Conservation (phyloP, 2,113 vertebrate genomes). For the Lamprologus lemairii region DNA sequence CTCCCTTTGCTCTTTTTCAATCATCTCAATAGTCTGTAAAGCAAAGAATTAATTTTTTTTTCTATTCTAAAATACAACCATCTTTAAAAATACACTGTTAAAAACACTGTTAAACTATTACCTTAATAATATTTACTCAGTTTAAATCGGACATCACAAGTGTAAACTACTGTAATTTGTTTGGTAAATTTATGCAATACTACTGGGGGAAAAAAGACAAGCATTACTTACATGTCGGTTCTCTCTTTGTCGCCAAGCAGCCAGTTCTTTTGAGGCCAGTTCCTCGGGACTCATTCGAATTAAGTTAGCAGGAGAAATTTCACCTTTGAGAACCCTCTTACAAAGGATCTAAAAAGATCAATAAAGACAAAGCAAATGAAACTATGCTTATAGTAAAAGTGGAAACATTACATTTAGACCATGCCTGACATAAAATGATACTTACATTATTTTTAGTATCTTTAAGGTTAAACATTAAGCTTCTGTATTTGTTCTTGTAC, state of each 20-base stretch:
- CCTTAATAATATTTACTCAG: neutral
- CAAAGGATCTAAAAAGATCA: constrained; percentile 79
- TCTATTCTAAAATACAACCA: neutral
- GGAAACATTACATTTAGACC: neutral
- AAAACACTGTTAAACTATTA: neutral
- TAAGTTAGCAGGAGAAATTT: constrained; percentile 88
- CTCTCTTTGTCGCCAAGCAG: constrained; percentile 95
- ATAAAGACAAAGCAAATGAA: neutral
- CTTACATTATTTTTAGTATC: constrained; percentile 97
- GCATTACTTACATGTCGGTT: constrained; percentile 87
- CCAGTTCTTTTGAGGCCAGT: constrained; percentile 93
- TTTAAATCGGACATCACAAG: neutral
- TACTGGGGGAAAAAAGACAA: neutral
- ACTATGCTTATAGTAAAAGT: neutral
- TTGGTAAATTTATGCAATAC: neutral
- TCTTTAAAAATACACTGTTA: neutral
- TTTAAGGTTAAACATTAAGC: constrained; percentile 97
- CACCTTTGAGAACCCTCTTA: constrained; percentile 91
- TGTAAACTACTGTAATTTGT: neutral
- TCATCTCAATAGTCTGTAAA: constrained; percentile 96
- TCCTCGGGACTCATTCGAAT: constrained; percentile 98
- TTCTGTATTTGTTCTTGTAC: constrained; percentile 98
- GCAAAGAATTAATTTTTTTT: neutral
- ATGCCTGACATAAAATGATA: neutral
- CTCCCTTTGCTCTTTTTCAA: constrained; percentile 96